These are phyloP conservation scores for Oscheius sp. DNA, from an alignment of 2,888 invertebrate species.

Conservation along the genomic window DNA sequence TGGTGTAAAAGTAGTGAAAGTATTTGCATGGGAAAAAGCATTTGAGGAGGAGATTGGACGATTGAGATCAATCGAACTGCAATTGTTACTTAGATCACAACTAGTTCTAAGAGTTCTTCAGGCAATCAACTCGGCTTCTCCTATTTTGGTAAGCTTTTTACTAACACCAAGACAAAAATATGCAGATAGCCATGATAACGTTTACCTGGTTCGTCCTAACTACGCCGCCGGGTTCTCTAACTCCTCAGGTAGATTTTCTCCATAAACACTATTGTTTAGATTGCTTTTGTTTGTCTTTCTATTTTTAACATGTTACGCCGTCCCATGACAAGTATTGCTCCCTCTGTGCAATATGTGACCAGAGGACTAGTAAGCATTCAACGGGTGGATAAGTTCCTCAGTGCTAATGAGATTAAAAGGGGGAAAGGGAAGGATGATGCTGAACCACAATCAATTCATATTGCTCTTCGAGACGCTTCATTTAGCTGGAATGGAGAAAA, in stretches of 20 bases:
- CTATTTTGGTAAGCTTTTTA: slow-evolving; percentile 37
- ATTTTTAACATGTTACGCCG: slow-evolving; percentile 48
- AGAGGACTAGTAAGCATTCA: slow-evolving; percentile 20
- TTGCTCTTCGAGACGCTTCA: slow-evolving; percentile 31
- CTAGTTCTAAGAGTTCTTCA: slow-evolving; percentile 39
- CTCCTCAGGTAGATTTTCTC: slow-evolving; percentile 20
- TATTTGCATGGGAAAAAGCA: slow-evolving; percentile 27
- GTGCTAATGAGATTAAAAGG: slow-evolving; percentile 9
- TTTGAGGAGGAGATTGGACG: slow-evolving; percentile 23
- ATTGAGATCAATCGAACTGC: slow-evolving; percentile 13
- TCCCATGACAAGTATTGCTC: slow-evolving; percentile 38
- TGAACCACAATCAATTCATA: slow-evolving; percentile 10
- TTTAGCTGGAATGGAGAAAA: slow-evolving; percentile 43
- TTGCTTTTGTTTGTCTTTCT: slow-evolving; percentile 43
- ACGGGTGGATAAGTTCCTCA: slow-evolving; percentile 17
- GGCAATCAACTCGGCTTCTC: slow-evolving; percentile 41
- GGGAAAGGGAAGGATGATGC: not conserved
- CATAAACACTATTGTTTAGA: slow-evolving; percentile 28
- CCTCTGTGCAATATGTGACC: slow-evolving; percentile 39
- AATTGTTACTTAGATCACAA: not conserved
- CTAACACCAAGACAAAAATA: slow-evolving; percentile 15
- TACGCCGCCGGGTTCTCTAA: slow-evolving; percentile 14
- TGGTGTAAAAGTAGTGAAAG: slow-evolving; percentile 34
- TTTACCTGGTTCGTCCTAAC: slow-evolving; percentile 26
- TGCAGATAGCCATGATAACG: slow-evolving; percentile 25